phyloP scores from a whole-genome alignment of 2,888 invertebrate genomes.

The Phortica magna region DNA sequence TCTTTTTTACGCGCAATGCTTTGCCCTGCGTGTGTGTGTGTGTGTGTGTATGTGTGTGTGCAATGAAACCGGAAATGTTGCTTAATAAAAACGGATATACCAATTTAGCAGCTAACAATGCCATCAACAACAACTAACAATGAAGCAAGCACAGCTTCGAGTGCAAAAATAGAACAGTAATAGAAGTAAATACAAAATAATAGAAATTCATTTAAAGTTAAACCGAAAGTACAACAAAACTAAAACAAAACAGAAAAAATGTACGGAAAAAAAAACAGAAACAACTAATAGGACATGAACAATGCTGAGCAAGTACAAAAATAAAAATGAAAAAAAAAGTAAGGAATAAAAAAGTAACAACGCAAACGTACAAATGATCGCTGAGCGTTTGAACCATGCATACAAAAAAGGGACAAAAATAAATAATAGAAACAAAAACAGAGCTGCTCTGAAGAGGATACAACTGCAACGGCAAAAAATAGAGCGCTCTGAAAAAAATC shows the following conservation, averaged over 20 bases:
- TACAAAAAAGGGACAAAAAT: constrained; percentile 6
- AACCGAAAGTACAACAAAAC: constrained; percentile 61
- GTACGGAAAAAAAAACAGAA: constrained; percentile 31
- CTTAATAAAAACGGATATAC: constrained; percentile 72
- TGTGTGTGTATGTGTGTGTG: constrained; percentile 31
- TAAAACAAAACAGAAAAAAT: constrained; percentile 34
- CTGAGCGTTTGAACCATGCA: constrained; percentile 7
- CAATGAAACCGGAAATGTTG: constrained; percentile 69
- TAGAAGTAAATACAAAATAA: constrained; percentile 71
- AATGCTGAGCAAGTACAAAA: not conserved
- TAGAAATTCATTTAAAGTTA: constrained; percentile 71
- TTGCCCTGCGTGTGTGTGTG: constrained; percentile 18
- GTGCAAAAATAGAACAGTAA: constrained; percentile 49
- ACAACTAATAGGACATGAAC: constrained; percentile 23
- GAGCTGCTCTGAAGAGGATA: constrained; percentile 14
- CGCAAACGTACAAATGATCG: constrained; percentile 30
- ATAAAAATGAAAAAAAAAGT: not conserved
- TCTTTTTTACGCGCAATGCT: not conserved
- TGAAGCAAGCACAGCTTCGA: constrained; percentile 44
- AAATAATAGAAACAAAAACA: not conserved
- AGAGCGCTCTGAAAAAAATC: not conserved
- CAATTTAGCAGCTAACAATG: constrained; percentile 61
- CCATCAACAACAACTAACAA: constrained; percentile 44
- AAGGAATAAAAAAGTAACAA: not conserved
- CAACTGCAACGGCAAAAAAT: not conserved